A percentile compares a stretch with the other conserved stretches of the same genome.
Evolutionary conservation across 2,797 vertebrate species (phyloP).

Genomic region (Danio kyathit): DNA sequence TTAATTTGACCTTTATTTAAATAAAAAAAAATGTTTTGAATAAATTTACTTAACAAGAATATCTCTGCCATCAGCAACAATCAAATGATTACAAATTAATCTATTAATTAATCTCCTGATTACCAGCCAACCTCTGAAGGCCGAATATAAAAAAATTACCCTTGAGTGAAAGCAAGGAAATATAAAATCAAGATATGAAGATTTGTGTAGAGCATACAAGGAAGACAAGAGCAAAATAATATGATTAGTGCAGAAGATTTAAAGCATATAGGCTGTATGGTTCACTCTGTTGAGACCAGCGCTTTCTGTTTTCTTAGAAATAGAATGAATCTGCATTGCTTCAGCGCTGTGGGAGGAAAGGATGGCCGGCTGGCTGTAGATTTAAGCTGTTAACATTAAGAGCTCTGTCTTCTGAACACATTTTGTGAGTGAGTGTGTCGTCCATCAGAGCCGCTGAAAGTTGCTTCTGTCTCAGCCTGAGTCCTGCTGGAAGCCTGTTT

Average conservation of each 20-base stretch:
- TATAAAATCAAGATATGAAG: not conserved
- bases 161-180: not conserved
- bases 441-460: slow-evolving; percentile 36
- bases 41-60: not conserved
- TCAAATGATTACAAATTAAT: not conserved
- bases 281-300: not conserved
- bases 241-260: not conserved
- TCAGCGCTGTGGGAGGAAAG: slow-evolving; percentile 1
- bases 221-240: slow-evolving; percentile 8
- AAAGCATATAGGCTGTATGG: slow-evolving; percentile 21
- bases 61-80: slow-evolving; percentile 24
- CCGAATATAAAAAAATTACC: not conserved
- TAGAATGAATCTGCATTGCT: slow-evolving; percentile 26
- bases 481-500: slow-evolving; percentile 21
- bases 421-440: slow-evolving; percentile 21
- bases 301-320: slow-evolving; percentile 16
- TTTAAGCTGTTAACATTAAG: slow-evolving; percentile 38
- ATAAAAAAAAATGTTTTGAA: not conserved
- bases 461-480: slow-evolving; percentile 14
- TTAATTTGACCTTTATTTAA: not conserved
- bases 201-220: not conserved
- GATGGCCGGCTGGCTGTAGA: slow-evolving; percentile 13
- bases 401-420: slow-evolving; percentile 23
- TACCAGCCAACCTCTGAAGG: not conserved
- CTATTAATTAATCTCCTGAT: not conserved